Conservation (phyloP, 2,888 invertebrate genomes). For the Pachycephus smyrnensis region DNA sequence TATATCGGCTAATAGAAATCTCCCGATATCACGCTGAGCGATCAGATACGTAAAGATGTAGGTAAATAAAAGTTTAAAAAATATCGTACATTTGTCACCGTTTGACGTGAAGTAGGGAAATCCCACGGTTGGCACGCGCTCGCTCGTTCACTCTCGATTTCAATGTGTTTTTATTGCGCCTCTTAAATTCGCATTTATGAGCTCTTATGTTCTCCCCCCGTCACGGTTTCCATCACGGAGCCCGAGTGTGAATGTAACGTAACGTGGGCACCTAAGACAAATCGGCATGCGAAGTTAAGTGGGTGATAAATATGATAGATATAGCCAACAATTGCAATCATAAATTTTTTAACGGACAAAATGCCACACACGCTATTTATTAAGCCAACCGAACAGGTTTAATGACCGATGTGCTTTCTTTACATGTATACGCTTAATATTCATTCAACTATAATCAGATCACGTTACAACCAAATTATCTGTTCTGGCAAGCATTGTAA, state of each 20-base stretch:
- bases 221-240: slow-evolving; percentile 34
- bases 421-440: neutral
- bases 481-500: neutral
- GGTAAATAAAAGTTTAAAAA: neutral
- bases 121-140: slow-evolving; percentile 53
- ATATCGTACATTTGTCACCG: neutral
- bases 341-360: slow-evolving; percentile 43
- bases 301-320: slow-evolving; percentile 58
- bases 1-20: neutral
- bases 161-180: slow-evolving; percentile 68
- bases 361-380: slow-evolving; percentile 36
- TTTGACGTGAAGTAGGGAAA: slow-evolving; percentile 40
- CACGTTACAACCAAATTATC: neutral
- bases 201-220: slow-evolving; percentile 63
- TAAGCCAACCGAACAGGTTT: slow-evolving; percentile 43
- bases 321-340: slow-evolving; percentile 51
- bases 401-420: slow-evolving; percentile 36
- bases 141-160: slow-evolving; percentile 66
- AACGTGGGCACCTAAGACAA: slow-evolving; percentile 52
- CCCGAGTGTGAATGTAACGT: slow-evolving; percentile 41
- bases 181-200: slow-evolving; percentile 68
- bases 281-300: slow-evolving; percentile 55
- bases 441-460: neutral
- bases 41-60: neutral
- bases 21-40: neutral